Evolutionary conservation across 2,113 vertebrate species (phyloP).

Genomic region (Rallus limicola): DNA sequence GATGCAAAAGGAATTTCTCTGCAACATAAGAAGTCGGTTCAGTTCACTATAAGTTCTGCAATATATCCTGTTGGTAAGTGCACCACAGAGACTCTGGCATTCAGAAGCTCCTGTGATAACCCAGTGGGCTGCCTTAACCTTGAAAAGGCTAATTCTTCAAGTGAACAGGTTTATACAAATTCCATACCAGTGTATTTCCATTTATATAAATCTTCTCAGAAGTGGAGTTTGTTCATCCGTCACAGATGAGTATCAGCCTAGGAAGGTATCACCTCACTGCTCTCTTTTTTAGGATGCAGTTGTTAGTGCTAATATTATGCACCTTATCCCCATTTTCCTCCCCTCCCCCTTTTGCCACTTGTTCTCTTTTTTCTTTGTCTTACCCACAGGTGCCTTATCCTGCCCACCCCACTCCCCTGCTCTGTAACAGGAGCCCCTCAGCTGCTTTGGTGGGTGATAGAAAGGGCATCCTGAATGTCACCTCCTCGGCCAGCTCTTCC

Average conservation of each 20-base stretch:
- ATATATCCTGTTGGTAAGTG: neutral
- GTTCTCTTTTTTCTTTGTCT: slow-evolving; percentile 24
- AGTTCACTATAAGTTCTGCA: neutral
- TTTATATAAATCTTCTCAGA: slow-evolving; percentile 24
- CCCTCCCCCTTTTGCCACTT: slow-evolving; percentile 23
- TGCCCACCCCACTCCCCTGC: slow-evolving; percentile 57
- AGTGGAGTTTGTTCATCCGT: slow-evolving; percentile 7
- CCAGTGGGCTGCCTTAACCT: neutral
- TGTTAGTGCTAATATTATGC: slow-evolving; percentile 24
- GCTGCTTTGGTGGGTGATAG: slow-evolving; percentile 69
- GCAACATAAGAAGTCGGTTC: neutral
- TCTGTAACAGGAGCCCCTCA: slow-evolving; percentile 75
- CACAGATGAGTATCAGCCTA: neutral
- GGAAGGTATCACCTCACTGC: neutral
- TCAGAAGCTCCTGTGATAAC: neutral
- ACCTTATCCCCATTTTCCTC: neutral
- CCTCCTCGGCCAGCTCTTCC: neutral
- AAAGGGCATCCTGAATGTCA: slow-evolving; percentile 63
- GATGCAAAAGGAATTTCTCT: neutral
- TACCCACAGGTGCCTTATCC: slow-evolving; percentile 40
- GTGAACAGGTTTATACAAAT: neutral
- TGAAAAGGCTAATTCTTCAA: neutral
- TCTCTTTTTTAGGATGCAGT: slow-evolving; percentile 19
- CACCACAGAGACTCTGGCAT: neutral
- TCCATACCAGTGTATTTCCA: neutral